Evolutionary conservation across 2,113 vertebrate genomes (phyloP).

Genomic region (Grantiella picta): DNA sequence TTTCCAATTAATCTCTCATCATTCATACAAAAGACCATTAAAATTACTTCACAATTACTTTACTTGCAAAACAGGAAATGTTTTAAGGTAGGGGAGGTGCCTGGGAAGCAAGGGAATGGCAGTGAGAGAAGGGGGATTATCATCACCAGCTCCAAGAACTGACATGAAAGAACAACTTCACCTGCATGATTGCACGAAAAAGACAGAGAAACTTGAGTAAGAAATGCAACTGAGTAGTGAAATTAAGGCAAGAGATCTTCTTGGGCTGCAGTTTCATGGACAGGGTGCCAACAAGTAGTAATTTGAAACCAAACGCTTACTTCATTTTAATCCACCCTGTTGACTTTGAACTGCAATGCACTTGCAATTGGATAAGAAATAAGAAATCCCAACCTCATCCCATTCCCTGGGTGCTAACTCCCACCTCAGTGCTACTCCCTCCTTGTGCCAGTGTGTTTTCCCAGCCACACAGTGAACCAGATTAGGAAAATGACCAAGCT

Average conservation of each 20-base stretch:
- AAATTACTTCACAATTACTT: not conserved
- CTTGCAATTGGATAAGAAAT: not conserved
- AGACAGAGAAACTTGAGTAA: not conserved
- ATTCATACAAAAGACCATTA: not conserved
- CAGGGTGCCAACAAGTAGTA: not conserved
- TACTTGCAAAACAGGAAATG: not conserved
- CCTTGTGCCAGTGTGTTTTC: not conserved
- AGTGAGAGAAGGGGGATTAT: not conserved
- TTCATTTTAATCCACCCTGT: not conserved
- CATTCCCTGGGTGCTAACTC: not conserved
- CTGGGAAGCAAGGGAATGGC: not conserved
- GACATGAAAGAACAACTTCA: not conserved
- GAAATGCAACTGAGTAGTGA: not conserved
- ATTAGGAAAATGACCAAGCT: not conserved
- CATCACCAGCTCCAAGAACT: not conserved
- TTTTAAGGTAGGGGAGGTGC: not conserved
- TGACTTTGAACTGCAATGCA: not conserved
- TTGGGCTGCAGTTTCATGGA: not conserved
- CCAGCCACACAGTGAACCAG: not conserved
- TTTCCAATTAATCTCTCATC: not conserved
- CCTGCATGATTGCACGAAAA: not conserved
- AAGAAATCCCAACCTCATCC: not conserved
- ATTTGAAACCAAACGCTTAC: not conserved
- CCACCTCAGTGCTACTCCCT: not conserved
- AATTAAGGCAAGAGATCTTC: not conserved